Base-by-base conservation (phyloP, 2,797 vertebrate genomes). In the Galaxias olidus region DNA sequence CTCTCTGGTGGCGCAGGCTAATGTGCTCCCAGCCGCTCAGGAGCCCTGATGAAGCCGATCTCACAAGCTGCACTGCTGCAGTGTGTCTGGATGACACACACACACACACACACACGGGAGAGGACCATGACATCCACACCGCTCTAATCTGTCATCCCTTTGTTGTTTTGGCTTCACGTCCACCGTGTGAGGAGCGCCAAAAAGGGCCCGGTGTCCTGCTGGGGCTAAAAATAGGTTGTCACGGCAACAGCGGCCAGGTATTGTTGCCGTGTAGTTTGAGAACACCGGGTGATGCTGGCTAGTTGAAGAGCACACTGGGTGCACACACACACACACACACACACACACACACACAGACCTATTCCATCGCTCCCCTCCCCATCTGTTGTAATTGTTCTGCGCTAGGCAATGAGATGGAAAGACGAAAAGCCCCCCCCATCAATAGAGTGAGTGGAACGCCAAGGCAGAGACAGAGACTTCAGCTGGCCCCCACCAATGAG, bases 181-280 rank as follows among this genome's bases (percentile, higher is more conserved):
- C 40, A 60, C 63, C 45, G 60, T 68, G 67, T 74, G 64, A 63
- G 14, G 14, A 1, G 71, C 55, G 49, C 65, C 72, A 68, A 80
- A 77, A 82, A 78, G 73, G 64, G 71, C 75, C 82, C 80, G 75
- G 65, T 65, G 74, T 86, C 83, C 67, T 18, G 52, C 70, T 14
- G 69, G 78, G 79, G 69, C 88, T 89, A 86, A 87, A 85, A 90
- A 89, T 87, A 89, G 87, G 90, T 92, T 91, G 90, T 88, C 88
- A 89, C 69, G 85, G 89, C 88, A 92, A 92, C 89, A 77, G 86
- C 80, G 84, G 70, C 46, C 82, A 73, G 80, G 71, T 87, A 83
- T 83, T 79, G 79, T 83, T 82, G 80, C 86, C 15, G 69, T 69
- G 68, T 83, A 77, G 78, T 87, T 84, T 78, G 62, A 86, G 75